Conservation (phyloP, 1,140 invertebrate genomes). For the Formica exsecta region DNA sequence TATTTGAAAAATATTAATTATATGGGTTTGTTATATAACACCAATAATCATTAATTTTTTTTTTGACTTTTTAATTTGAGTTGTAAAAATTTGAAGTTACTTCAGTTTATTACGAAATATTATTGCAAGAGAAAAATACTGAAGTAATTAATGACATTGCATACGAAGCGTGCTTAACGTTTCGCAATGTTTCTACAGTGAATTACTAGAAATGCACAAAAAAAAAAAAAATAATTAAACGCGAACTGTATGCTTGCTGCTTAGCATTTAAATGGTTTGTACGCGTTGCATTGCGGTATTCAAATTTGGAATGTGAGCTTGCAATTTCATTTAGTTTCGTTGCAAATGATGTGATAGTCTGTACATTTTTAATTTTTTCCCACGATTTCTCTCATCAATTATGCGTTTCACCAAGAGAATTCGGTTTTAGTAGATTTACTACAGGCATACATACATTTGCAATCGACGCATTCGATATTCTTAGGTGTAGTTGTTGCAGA, state of each 20-base stretch:
- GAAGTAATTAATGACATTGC: conserved; percentile 45
- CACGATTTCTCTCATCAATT: conserved; percentile 8
- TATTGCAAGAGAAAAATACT: conserved; percentile 5
- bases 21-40: neutral
- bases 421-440: conserved; percentile 15
- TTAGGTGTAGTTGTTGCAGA: conserved; percentile 1
- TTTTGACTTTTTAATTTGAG: neutral
- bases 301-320: conserved; percentile 23
- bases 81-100: conserved; percentile 29
- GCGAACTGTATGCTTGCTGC: conserved; percentile 32
- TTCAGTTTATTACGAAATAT: conserved; percentile 10
- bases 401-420: neutral
- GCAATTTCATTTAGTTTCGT: conserved; percentile 13
- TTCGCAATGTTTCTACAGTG: conserved; percentile 46
- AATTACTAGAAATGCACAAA: conserved; percentile 31
- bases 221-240: conserved; percentile 48
- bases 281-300: conserved; percentile 29
- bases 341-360: conserved; percentile 7
- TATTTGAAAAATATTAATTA: neutral
- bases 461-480: conserved; percentile 12
- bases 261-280: conserved; percentile 54
- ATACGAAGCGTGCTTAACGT: conserved; percentile 22
- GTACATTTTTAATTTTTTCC: neutral
- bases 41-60: neutral
- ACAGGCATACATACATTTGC: neutral